Conservation (phyloP, 2,888 invertebrate species). For the Emmelina monodactyla region DNA sequence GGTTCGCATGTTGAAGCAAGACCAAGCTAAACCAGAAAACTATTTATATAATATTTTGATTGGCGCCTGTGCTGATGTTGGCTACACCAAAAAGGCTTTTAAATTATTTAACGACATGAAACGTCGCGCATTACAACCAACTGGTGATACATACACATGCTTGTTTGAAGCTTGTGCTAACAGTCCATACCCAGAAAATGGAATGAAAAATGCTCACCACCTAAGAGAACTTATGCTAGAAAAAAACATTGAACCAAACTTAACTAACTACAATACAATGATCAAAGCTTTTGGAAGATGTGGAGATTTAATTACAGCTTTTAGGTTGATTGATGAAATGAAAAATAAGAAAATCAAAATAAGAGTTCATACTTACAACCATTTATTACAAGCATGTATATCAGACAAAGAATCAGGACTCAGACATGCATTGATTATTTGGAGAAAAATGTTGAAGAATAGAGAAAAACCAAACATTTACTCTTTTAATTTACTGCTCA, state of each 20-base stretch:
- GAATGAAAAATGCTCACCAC: constrained; percentile 71
- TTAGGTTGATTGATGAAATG: constrained; percentile 87
- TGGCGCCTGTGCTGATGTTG: constrained; percentile 81
- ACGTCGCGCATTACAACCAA: constrained; percentile 71
- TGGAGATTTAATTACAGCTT: constrained; percentile 80
- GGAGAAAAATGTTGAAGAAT: constrained; percentile 79
- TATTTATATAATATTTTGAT: constrained; percentile 87
- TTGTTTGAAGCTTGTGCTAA: constrained; percentile 90
- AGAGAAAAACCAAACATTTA: constrained; percentile 73
- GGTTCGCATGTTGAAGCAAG: constrained; percentile 76
- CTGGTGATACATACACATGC: constrained; percentile 80
- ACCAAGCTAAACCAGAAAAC: constrained; percentile 78
- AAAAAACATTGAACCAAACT: constrained; percentile 73
- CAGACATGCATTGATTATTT: constrained; percentile 81
- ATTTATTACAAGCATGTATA: constrained; percentile 85
- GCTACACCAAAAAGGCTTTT: constrained; percentile 88
- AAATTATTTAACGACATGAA: constrained; percentile 85
- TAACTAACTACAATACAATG: constrained; percentile 85
- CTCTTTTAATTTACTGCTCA: constrained; percentile 82
- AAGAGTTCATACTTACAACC: constrained; percentile 75
- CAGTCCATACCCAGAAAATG: constrained; percentile 73
- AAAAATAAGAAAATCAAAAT: constrained; percentile 66
- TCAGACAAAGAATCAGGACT: constrained; percentile 82
- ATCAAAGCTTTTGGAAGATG: constrained; percentile 90
- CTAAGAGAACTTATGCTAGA: constrained; percentile 74